Evolutionary conservation across 2,113 vertebrate species (phyloP).

Genomic region (Carollia perspicillata): DNA sequence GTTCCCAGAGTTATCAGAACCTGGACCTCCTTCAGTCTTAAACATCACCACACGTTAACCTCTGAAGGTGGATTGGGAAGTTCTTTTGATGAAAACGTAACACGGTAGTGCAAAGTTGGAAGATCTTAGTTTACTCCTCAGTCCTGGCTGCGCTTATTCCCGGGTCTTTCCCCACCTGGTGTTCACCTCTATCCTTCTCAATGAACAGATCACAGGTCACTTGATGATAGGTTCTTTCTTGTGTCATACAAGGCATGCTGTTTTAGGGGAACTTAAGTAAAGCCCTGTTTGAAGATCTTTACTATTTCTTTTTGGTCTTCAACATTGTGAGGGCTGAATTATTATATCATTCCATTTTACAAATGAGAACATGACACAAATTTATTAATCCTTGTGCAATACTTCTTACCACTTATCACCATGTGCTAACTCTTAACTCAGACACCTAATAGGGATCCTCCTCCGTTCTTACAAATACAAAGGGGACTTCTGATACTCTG

Average conservation of each 20-base stretch:
- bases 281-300: not conserved
- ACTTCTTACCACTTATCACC: not conserved
- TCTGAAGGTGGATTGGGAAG: not conserved
- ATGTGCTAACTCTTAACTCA: not conserved
- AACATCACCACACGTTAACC: not conserved
- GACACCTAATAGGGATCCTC: not conserved
- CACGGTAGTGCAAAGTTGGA: not conserved
- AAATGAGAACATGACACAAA: not conserved
- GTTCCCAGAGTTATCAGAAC: not conserved
- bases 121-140: not conserved
- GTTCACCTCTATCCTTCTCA: not conserved
- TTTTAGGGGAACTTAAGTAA: not conserved
- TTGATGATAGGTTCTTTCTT: not conserved
- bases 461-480: not conserved
- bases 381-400: not conserved
- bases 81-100: not conserved
- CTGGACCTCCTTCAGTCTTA: not conserved
- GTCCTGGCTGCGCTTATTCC: not conserved
- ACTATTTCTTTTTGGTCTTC: not conserved
- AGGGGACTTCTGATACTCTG: not conserved
- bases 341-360: not conserved
- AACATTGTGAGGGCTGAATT: not conserved
- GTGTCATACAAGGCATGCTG: not conserved
- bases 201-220: not conserved
- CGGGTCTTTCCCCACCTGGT: not conserved